Conservation (phyloP, 2,888 invertebrate genomes). For the Drosophila lacicola region DNA sequence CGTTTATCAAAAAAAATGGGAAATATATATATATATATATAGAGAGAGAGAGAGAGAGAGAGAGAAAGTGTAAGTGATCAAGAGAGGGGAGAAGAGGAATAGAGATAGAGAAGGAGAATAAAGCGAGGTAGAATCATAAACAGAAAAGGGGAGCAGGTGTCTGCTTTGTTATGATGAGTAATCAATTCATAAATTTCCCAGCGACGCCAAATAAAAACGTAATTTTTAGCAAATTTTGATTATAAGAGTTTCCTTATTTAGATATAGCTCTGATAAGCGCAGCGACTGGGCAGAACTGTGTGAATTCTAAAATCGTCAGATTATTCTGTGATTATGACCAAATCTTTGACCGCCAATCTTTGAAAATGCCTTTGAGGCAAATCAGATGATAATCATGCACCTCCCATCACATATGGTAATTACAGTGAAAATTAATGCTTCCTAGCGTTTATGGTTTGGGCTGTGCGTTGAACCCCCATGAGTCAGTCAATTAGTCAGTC, state of each 20-base stretch:
- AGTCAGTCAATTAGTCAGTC: too few relatives aligned
- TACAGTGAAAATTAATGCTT: too few relatives aligned
- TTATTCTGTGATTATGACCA: too few relatives aligned
- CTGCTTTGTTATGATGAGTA: slow-evolving; percentile 5
- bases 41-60: neutral
- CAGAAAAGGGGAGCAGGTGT: neutral
- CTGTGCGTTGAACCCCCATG: too few relatives aligned
- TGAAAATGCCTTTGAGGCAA: too few relatives aligned
- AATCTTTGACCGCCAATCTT: too few relatives aligned
- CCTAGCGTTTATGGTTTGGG: too few relatives aligned
- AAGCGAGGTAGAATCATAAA: too few relatives aligned
- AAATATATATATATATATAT: too few relatives aligned
- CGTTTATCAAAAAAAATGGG: neutral
- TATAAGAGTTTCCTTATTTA: neutral
- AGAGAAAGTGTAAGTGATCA: neutral
- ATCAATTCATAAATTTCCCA: slow-evolving; percentile 13
- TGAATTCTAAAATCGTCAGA: neutral
- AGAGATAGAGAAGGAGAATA: neutral
- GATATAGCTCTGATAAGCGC: neutral
- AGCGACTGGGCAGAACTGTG: neutral
- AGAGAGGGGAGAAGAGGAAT: neutral
- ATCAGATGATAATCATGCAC: too few relatives aligned
- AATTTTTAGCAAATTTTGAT: neutral
- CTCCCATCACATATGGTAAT: too few relatives aligned
- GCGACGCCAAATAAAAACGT: neutral